Conservation (phyloP, 2,888 invertebrate genomes). For the Lamproptera curius region DNA sequence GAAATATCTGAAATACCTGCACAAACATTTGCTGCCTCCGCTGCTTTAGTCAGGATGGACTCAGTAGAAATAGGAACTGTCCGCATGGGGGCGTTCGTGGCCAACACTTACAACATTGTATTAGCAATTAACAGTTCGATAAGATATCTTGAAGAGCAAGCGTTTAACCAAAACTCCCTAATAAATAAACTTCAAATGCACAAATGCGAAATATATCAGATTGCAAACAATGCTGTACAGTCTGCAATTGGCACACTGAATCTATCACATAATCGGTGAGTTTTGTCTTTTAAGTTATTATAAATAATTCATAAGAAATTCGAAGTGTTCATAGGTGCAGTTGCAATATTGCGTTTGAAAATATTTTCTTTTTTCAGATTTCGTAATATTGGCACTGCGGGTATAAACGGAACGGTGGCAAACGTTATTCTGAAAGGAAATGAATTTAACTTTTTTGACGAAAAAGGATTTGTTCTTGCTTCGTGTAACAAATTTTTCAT, state of each 20-base stretch:
- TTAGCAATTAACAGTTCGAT: conserved; percentile 80
- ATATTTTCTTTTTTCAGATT: conserved; percentile 78
- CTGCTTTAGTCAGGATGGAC: conserved; percentile 78
- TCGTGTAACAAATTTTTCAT: conserved; percentile 82
- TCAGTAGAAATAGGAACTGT: conserved; percentile 73
- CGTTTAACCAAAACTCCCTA: conserved; percentile 80
- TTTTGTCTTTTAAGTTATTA: too few relatives aligned
- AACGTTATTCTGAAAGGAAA: conserved; percentile 79
- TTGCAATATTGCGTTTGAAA: too few relatives aligned
- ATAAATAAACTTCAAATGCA: conserved; percentile 79
- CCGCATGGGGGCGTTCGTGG: conserved; percentile 81
- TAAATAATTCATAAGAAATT: too few relatives aligned
- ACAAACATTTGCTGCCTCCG: conserved; percentile 81
- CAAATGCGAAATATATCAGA: conserved; percentile 75
- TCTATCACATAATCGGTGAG: conserved; percentile 81
- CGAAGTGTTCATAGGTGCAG: too few relatives aligned
- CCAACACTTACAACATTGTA: conserved; percentile 81
- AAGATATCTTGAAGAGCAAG: conserved; percentile 77
- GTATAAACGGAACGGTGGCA: conserved; percentile 81
- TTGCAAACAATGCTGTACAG: conserved; percentile 79
- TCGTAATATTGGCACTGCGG: conserved; percentile 78
- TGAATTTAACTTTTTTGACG: conserved; percentile 77
- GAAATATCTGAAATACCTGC: conserved; percentile 77
- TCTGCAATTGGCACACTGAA: conserved; percentile 82
- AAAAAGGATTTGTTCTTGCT: conserved; percentile 80